Evolutionary conservation across 2,113 vertebrate species (phyloP), one percentile per base, ranked within the genome.

Genomic region (Marmota flaviventris): DNA sequence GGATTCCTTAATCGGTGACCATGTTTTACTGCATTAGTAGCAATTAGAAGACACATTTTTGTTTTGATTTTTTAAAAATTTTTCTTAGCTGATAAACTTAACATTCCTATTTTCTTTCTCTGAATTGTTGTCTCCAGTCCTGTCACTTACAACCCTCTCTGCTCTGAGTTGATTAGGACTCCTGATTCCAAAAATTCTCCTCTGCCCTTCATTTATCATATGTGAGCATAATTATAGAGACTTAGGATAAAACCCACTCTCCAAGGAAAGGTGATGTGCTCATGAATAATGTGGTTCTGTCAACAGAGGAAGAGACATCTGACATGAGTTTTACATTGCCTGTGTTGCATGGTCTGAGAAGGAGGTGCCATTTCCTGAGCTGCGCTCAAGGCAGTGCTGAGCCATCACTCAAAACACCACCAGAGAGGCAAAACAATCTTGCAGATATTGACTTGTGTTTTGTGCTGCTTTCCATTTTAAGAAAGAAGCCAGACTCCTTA

Each of bases 231-330:
- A 84, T 76, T 72, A 34, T 76, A 88, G 95, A 27, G 22, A 92
- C 29, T 96, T 97, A 76, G 88, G 73, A 39, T 63, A 94, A 65
- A 18, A 72, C 20, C 94, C 90, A 37, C 89, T 94, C 45, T 82
- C 95, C 84, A 95, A 92, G 56, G 93, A 95, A 98, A 97, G 53
- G 76, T 91, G 79, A 85, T 82, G 96, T 94, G 72, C 45, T 98
- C 92, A 96, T 91, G 37, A 98, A 97, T 96, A 94, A 97, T 89
- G 95, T 97, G 73, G 20, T 97, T 96, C 48, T 78, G 93, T 97
- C 88, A 95, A 78, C 34, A 91, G 14, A 32, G 83, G 85, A 97
- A 96, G 91, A 97, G 98, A 98, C 11, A 70, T 75, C 97, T 22
- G 61, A 89, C 88, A 89, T 65, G 93, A 96, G 37, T 10, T 69